Evolutionary conservation across 1,140 invertebrate genomes (phyloP).

Genomic region (Camponotus floridanus): DNA sequence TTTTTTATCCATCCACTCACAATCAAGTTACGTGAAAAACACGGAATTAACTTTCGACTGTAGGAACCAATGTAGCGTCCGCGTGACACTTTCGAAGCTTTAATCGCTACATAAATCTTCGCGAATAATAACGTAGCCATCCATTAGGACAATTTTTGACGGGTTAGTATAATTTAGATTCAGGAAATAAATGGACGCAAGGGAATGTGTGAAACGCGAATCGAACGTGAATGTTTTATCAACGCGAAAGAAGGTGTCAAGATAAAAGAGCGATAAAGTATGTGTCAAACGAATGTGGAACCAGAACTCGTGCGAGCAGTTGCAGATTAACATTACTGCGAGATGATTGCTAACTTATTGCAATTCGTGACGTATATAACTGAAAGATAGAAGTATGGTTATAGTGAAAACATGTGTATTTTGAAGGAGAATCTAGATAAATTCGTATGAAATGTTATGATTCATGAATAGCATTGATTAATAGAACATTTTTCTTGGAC

Average conservation of each 20-base stretch:
- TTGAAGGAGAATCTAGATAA: not conserved
- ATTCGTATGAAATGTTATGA: not conserved
- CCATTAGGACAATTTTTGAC: constrained; percentile 57
- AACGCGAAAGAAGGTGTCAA: constrained; percentile 9
- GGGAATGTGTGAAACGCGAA: not conserved
- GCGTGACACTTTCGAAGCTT: constrained; percentile 30
- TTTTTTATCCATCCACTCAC: not conserved
- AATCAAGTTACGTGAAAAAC: not conserved
- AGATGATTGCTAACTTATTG: constrained; percentile 20
- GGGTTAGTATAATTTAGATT: constrained; percentile 51
- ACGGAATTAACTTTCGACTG: not conserved
- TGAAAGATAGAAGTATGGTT: not conserved
- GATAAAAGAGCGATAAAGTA: constrained; percentile 51
- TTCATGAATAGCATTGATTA: not conserved
- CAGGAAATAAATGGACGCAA: constrained; percentile 48
- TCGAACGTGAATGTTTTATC: constrained; percentile 56
- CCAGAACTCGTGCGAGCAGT: constrained; percentile 17
- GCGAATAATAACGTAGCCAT: constrained; percentile 42
- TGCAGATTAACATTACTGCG: constrained; percentile 14
- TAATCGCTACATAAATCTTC: constrained; percentile 54
- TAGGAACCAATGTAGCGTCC: not conserved
- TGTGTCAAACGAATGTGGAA: constrained; percentile 20
- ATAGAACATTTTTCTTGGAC: not conserved
- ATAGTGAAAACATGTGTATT: not conserved
- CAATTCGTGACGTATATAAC: not conserved